Evolutionary conservation across 1,140 invertebrate genomes (phyloP), one percentile per base, ranked within the genome.

Genomic region (Whitmania pigra): DNA sequence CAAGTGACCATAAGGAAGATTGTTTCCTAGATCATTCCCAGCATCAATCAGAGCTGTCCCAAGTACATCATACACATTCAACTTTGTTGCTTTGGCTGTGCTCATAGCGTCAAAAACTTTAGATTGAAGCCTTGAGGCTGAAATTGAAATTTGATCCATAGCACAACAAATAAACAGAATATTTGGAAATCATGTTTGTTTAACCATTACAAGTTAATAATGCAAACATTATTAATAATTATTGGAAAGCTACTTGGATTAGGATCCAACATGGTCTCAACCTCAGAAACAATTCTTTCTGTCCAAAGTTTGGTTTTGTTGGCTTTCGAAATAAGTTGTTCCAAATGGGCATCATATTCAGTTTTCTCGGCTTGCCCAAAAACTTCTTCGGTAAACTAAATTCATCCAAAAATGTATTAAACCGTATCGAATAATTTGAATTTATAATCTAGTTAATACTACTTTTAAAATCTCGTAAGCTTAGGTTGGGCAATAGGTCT

Each of bases 321-420:
- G n/a, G 90, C 88, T 73, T 91, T 85, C 77, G 91, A 87, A 20
- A 90, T 86, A 29, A 96, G 83, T 79, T 89, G 88, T 81, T 97
- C 93, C 83, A 94, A 92, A 79, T 95, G 90, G 53, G 90, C 88
- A 86, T 97, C 93, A 17, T 94, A 85, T 81, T 94, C 92, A 36
- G 94, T 97, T 83, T 92, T 93, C 79, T 95, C 93, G 0, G 90
- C 92, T 53, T 84, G 80, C 2, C 93, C 92, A 54, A 97, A 83
- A 77, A 91, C 94, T 83, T 97, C 93, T 83, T 95, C 93, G 20
- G 93, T 94, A 73, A 92, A 87, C 92, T 96, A 76, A 69, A 78
- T 49, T 49, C 43, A 49, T 2, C 6, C 31, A 36, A 36, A 36
- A 2, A 3, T 36, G 6, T 49, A 49, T 15, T 49, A 49, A 49